phyloP scores from a whole-genome alignment of 2,888 invertebrate genomes.

The Hemithea aestivaria region DNA sequence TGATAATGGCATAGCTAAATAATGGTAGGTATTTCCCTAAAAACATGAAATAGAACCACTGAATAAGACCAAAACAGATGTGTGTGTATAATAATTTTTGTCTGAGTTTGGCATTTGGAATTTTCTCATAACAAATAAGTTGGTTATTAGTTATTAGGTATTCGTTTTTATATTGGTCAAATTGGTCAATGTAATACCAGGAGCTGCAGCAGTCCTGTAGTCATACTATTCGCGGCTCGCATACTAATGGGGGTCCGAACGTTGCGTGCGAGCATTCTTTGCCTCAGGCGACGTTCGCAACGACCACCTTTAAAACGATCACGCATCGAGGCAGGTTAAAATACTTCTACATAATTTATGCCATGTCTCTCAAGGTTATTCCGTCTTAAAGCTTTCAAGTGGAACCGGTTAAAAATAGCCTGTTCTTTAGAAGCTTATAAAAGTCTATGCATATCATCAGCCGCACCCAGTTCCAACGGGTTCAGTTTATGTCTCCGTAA shows the following conservation, averaged over 20 bases:
- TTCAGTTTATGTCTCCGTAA: slow-evolving; percentile 48
- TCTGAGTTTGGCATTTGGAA: background rate
- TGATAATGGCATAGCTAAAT: no score
- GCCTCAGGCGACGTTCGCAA: slow-evolving; percentile 36
- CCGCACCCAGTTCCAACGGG: slow-evolving; percentile 21
- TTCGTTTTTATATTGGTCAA: slow-evolving; percentile 48
- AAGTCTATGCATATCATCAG: slow-evolving; percentile 8
- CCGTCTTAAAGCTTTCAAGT: slow-evolving; percentile 11
- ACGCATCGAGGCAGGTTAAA: slow-evolving; percentile 24
- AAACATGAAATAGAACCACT: no score
- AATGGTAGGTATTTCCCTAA: no score
- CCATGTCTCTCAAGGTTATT: slow-evolving; percentile 26
- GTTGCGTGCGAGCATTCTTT: slow-evolving; percentile 65
- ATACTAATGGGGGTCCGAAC: slow-evolving; percentile 63
- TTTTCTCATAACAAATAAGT: slow-evolving; percentile 32
- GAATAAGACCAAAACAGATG: no score
- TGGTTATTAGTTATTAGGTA: no score
- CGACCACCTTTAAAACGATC: slow-evolving; percentile 29
- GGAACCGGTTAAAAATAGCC: slow-evolving; percentile 13
- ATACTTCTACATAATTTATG: slow-evolving; percentile 29
- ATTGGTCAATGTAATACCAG: slow-evolving; percentile 58
- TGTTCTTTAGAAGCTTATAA: slow-evolving; percentile 7
- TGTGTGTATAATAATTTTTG: no score
- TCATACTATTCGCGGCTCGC: slow-evolving; percentile 52
- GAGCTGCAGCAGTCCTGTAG: slow-evolving; percentile 66